Evolutionary conservation across 2,888 invertebrate genomes (phyloP).

Genomic region (Drosophila austrosaltans): DNA sequence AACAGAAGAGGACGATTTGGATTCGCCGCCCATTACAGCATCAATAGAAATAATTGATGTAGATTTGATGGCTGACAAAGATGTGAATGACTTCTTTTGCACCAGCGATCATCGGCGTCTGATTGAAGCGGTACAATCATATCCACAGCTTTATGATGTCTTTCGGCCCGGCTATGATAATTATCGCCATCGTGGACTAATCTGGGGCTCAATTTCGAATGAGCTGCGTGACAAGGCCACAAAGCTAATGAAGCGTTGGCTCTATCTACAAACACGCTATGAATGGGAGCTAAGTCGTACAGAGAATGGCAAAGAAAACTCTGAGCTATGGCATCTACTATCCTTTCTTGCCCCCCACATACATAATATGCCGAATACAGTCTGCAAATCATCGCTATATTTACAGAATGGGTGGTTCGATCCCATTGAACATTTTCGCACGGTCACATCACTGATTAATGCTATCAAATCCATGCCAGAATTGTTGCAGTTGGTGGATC

Average conservation of each 20-base stretch:
- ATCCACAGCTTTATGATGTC: slow-evolving; percentile 73
- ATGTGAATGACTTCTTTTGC: slow-evolving; percentile 9
- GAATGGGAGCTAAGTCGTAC: slow-evolving; percentile 71
- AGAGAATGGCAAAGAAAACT: neutral
- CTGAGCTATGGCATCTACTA: slow-evolving; percentile 52
- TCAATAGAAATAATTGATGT: slow-evolving; percentile 62
- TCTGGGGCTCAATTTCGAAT: slow-evolving; percentile 77
- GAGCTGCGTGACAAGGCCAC: slow-evolving; percentile 79
- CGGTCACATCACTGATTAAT: slow-evolving; percentile 60
- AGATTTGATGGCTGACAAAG: slow-evolving; percentile 40
- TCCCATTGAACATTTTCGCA: slow-evolving; percentile 74
- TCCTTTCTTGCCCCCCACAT: slow-evolving; percentile 59
- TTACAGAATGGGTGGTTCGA: slow-evolving; percentile 62
- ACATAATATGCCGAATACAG: slow-evolving; percentile 42
- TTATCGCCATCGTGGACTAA: slow-evolving; percentile 68
- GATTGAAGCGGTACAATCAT: slow-evolving; percentile 60
- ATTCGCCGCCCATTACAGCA: slow-evolving; percentile 48
- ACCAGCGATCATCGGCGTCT: slow-evolving; percentile 43
- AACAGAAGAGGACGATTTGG: slow-evolving; percentile 3
- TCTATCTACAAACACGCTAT: slow-evolving; percentile 71
- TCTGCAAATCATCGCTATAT: slow-evolving; percentile 69
- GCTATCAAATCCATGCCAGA: slow-evolving; percentile 53
- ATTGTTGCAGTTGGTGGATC: slow-evolving; percentile 51
- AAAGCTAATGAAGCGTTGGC: slow-evolving; percentile 78
- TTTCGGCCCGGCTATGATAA: slow-evolving; percentile 49